Base-by-base conservation (phyloP, 2,888 invertebrate species). In the Choreutis nemorana region DNA sequence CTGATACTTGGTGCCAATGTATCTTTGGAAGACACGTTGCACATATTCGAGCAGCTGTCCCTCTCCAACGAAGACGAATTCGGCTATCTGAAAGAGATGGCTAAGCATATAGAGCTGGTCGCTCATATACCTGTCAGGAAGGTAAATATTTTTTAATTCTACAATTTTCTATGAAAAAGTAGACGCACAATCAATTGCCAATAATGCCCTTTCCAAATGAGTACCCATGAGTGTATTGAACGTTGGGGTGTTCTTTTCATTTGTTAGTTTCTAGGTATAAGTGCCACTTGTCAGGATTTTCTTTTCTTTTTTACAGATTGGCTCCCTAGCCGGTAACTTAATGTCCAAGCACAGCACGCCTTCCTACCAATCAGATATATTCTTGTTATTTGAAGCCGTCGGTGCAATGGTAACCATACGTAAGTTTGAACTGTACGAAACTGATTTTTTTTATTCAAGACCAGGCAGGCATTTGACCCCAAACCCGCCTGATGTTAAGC, bases 261-360 rank as follows among this genome's bases (percentile, higher is more conserved):
- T n/a, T n/a, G n/a, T n/a, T n/a, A n/a, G n/a, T n/a, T n/a, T n/a
- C n/a, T n/a, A n/a, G n/a, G n/a, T n/a, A n/a, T 46, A 6, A 16
- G 12, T 31, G 33, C 36, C 39, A 65, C 63, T 54, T 58, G 20
- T 82, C 77, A 24, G 72, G 72, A 3, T 49, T 83, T 16, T 10
- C n/a, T 13, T 8, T 28, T 30, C 23, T 42, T 32, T 23, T 28
- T 53, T 62, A 29, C 45, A 83, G 83, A 73, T 82, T 23, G 87
- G 84, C n/a, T 84, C 84, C 0, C 50, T 87, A 37, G 87, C 86
- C 25, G 87, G 88, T 2, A 88, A 87, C 44, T 48, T 89, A 26
- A 84, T 86, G 75, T 60, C 86, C 41, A 88, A 87, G 48, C 81
- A 83, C 36, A 51, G 61, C 1, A 75, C 83, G 43, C 75, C 63